Conservation (phyloP, 2,797 vertebrate species). For the Alosa sapidissima region DNA sequence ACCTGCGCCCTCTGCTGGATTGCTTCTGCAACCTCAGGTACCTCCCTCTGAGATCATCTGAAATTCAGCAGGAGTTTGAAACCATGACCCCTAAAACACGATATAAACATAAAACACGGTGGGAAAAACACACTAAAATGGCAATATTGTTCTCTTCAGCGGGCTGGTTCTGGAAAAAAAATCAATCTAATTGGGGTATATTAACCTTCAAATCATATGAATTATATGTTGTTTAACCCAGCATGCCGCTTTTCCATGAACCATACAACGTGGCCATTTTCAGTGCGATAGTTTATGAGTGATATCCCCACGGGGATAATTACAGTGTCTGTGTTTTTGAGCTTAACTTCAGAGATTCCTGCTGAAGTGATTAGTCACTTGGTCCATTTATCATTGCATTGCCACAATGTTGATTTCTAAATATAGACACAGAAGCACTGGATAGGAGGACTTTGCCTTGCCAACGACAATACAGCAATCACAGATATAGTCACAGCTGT, state of each 20-base stretch:
- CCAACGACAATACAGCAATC: conserved; percentile 67
- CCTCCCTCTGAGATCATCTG: neutral
- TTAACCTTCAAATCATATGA: conserved; percentile 46
- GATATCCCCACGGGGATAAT: conserved; percentile 73
- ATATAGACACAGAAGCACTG: conserved; percentile 66
- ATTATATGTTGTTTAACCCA: conserved; percentile 44
- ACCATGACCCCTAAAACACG: neutral
- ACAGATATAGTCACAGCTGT: conserved; percentile 49
- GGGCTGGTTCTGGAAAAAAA: conserved; percentile 36
- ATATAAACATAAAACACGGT: conserved; percentile 3
- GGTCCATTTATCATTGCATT: conserved; percentile 74
- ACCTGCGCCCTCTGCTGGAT: neutral
- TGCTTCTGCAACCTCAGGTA: neutral
- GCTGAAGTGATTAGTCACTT: conserved; percentile 68
- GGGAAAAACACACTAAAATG: neutral
- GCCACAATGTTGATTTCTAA: conserved; percentile 64
- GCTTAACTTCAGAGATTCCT: conserved; percentile 73
- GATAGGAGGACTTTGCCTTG: conserved; percentile 51
- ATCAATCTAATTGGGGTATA: conserved; percentile 36
- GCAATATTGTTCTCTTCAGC: neutral
- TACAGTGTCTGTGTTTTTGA: conserved; percentile 66
- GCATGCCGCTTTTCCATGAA: conserved; percentile 58
- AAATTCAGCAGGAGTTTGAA: conserved; percentile 8
- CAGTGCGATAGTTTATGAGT: conserved; percentile 61
- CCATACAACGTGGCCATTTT: conserved; percentile 60